Conservation (phyloP, 2,888 invertebrate species). For the Prosapia bicincta region DNA sequence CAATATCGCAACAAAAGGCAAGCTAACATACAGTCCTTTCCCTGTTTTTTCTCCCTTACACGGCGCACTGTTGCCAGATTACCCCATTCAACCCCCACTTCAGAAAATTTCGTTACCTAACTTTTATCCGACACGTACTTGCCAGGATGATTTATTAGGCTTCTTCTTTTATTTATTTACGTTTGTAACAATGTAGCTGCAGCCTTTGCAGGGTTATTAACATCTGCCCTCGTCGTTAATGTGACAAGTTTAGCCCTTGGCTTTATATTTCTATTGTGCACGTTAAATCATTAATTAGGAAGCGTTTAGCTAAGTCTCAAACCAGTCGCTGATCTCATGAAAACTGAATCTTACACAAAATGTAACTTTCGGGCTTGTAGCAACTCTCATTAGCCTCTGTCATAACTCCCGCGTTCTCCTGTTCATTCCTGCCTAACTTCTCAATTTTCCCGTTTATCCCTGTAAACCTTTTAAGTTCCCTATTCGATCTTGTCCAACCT, state of each 20-base stretch:
- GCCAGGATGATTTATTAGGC: background rate
- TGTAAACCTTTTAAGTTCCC: no score
- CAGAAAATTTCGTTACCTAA: constrained; percentile 2
- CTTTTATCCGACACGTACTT: background rate
- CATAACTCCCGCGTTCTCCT: no score
- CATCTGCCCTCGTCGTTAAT: background rate
- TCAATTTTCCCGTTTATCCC: no score
- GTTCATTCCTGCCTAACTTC: no score
- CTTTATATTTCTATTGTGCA: background rate
- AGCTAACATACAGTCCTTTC: constrained; percentile 2
- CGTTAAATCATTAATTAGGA: background rate
- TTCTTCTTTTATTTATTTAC: background rate
- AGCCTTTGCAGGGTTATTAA: constrained; percentile 2
- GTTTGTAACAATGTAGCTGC: background rate
- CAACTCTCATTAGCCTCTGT: no score
- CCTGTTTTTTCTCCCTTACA: background rate
- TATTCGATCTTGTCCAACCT: no score
- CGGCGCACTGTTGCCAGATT: background rate
- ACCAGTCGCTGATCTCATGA: no score
- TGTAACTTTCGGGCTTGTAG: no score
- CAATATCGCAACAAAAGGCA: constrained; percentile 48
- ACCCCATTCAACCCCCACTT: background rate
- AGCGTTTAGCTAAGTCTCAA: background rate
- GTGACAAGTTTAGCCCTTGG: background rate
- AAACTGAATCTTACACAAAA: no score